Base-by-base conservation (phyloP, 2,888 invertebrate species). In the Eucera pruinosa region DNA sequence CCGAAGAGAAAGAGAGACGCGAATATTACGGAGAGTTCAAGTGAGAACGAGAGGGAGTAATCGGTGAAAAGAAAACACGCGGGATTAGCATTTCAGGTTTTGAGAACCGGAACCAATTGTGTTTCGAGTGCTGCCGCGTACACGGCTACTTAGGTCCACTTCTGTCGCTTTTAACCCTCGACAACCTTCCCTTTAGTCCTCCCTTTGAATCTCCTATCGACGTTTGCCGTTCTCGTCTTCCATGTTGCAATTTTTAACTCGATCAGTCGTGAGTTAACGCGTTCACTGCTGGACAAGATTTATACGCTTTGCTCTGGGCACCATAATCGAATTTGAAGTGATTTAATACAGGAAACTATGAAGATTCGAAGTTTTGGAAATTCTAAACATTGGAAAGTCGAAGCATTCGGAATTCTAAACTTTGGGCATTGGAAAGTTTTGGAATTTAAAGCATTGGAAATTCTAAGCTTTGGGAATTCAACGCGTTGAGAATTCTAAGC, bases 61-160 rank as follows among this genome's bases (percentile, higher is more conserved):
- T 71, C 70, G 75, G 72, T 79, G 72, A 61, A 75, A 84, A 52
- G 79, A 58, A 77, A 79, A 77, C 55, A 60, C 68, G n/a, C 87
- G 86, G 68, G 90, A 90, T 90, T 90, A 90, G 83, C 86, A 86
- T 83, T 86, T 86, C 73, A 76, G 79, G 78, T 81, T 84, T 81
- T 62, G 81, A 85, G 75, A 81, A 80, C 71, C 82, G 78, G 83
- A 83, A 85, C 78, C 83, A 88, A 87, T 88, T 86, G 86, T 86
- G 70, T 82, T 81, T 87, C 86, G 86, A 89, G 88, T 88, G 65
- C 60, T 27, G 72, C 70, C 58, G 41, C 45, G 61, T 64, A 72
- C 48, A 79, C 64, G 55, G 74, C 80, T 82, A 80, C 70, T 83
- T 71, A 67, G 69, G 48, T 30, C 54, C 73, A 52, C 55, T 61